Base-by-base conservation (phyloP, 2,113 vertebrate species). In the Callipepla squamata region DNA sequence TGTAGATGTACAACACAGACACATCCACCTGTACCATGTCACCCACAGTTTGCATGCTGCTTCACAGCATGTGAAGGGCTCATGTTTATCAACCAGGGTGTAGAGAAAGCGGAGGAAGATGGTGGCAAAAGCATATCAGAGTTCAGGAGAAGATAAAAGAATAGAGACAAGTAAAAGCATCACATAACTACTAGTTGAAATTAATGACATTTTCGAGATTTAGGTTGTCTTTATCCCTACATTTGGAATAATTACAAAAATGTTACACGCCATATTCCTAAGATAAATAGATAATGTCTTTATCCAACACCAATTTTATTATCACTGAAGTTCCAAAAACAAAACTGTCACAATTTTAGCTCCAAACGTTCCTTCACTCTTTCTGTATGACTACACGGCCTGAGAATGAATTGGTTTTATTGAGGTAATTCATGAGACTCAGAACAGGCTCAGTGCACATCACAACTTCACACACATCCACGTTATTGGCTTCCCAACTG, bases 11-110 rank as follows among this genome's bases (percentile, higher is more conserved):
- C 16, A 21, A 32, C 2, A 0, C 14, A 4, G 9, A 10, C 0
- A 3, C 3, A 44, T 34, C 13, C n/a, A 38, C 9, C 30, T 2
- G 1, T 2, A 26, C 1, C 0, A 0, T 1, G 9, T 15, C 26
- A 4, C 26, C 30, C 15, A 9, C 13, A 40, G 32, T 3, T 36
- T 32, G 15, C 1, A 4, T 1, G 22, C 30, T 26, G 6, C 3
- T n/a, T 17, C 7, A 15, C 70, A 36, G 34, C 34, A 36, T 36
- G 34, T 36, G 34, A 36, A 18, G 3, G 23, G 18, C 21, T 5
- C 9, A 11, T 16, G 26, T 13, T 62, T 28, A 17, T 45, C 1
- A 0, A 45, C 36, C 19, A 3, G 4, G 3, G 10, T 9, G 61
- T 7, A 18, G 0, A 15, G 66, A 40, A 61, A 89, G 76, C 2